Percentiles rank a stretch among this genome's conserved stretches.
These are phyloP conservation scores for Trichosurus vulpecula DNA, from an alignment of 2,797 vertebrate species.

Conservation along the genomic window DNA sequence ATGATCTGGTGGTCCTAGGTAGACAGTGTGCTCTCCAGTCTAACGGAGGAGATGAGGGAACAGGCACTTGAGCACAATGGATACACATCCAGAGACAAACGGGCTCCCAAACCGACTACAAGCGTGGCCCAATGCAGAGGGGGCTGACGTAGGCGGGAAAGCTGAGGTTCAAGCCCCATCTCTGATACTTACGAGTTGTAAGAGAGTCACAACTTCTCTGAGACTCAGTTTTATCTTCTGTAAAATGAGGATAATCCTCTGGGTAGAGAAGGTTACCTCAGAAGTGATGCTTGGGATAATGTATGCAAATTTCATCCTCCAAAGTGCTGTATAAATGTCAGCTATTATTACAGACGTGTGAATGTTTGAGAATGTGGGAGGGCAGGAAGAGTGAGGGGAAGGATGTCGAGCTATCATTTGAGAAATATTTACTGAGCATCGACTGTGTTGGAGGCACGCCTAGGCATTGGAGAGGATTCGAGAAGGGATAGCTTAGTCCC, in stretches of 20 bases:
- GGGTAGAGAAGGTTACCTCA: background rate
- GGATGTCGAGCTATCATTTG: background rate
- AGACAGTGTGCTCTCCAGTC: background rate
- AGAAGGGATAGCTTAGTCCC: too few relatives aligned
- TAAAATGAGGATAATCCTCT: background rate
- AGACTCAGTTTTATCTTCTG: background rate
- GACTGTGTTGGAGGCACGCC: background rate
- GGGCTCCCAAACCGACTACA: background rate
- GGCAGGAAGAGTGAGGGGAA: background rate
- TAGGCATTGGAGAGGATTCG: background rate
- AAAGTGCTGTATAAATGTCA: background rate
- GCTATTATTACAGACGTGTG: background rate
- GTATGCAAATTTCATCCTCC: background rate
- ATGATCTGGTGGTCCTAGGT: background rate
- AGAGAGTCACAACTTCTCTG: background rate
- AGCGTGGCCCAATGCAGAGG: background rate
- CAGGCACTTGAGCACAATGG: too few relatives aligned
- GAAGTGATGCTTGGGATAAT: background rate
- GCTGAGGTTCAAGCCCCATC: too few relatives aligned
- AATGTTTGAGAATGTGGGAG: background rate
- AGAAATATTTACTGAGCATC: background rate
- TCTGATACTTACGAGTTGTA: too few relatives aligned
- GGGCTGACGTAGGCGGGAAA: background rate
- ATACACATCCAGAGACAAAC: background rate
- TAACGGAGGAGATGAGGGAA: background rate